Conservation (phyloP, 2,888 invertebrate genomes). For the Pachymerium ferrugineum region DNA sequence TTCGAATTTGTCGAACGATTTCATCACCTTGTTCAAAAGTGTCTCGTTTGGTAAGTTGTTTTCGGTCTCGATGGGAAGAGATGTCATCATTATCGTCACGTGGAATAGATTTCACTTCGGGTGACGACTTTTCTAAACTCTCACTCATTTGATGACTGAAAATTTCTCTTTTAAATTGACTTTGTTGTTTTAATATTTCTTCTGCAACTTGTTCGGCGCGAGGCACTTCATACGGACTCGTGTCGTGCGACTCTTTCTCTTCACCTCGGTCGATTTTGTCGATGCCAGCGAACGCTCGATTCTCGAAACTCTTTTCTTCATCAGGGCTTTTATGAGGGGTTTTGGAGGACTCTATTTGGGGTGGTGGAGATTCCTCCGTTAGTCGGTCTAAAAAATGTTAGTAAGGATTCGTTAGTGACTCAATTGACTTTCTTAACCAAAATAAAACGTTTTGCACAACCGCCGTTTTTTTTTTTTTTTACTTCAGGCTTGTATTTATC, state of each 20-base stretch:
- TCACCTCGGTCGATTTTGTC: conserved; percentile 40
- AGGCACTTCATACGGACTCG: conserved; percentile 39
- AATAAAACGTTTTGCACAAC: background rate
- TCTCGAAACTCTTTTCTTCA: too few relatives aligned
- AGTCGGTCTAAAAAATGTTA: conserved; percentile 37
- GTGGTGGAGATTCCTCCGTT: conserved; percentile 33
- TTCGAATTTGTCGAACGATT: conserved; percentile 40
- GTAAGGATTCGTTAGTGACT: conserved; percentile 37
- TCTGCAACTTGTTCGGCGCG: conserved; percentile 27
- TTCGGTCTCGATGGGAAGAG: conserved; percentile 10
- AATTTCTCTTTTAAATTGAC: conserved; percentile 36
- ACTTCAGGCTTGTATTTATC: conserved; percentile 32
- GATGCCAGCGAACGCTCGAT: conserved; percentile 47
- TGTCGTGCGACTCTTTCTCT: conserved; percentile 27
- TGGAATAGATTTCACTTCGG: conserved; percentile 38
- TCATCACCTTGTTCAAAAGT: conserved; percentile 33
- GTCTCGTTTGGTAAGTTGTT: background rate
- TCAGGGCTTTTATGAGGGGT: too few relatives aligned
- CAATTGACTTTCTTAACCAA: background rate
- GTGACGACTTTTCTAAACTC: conserved; percentile 38
- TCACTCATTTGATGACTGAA: conserved; percentile 38
- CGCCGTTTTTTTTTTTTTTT: background rate
- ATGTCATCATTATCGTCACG: conserved; percentile 33
- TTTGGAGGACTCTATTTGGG: conserved; percentile 30
- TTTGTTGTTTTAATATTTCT: background rate